Base-by-base conservation (phyloP, 2,113 vertebrate species). In the Heptranchias perlo region DNA sequence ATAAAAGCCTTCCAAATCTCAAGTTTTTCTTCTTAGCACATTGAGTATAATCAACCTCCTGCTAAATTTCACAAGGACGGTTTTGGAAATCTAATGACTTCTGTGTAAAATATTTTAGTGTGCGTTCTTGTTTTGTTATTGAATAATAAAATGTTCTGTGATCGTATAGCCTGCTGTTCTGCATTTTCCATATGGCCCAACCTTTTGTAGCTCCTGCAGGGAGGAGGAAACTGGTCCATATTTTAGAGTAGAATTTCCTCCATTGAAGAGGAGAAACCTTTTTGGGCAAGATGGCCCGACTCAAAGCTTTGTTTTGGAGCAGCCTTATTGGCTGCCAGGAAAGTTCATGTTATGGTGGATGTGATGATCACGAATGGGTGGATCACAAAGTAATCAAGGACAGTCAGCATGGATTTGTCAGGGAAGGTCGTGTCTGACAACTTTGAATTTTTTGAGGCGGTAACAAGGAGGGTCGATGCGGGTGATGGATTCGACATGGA, bases 101-200 rank as follows among this genome's bases (percentile, higher is more conserved):
- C 54, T 93, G 89, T 93, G 89, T 61, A 93, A 93, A 62, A 93
- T 18, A 92, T 93, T 93, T 93, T 44, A 44, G 61, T 93, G 58
- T 93, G 89, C 58, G n/a, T 93, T 93, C 58, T 62, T 82, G 78
- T 39, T 93, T 25, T 93, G 89, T 39, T 62, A 93, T 93, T 62
- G 86, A 89, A 89, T 62, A 91, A 91, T 91, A 93, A 58, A 91
- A 91, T 82, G 78, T 39, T 76, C 86, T 92, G 25, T 31, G 52
- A 61, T 92, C 4, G 87, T 92, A 21, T 62, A 93, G 35, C 89
- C 58, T 93, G 58, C 18, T 93, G 89, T 93, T 93, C 61, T 93
- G 58, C 54, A 62, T 93, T 93, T 61, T 93, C 89, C 89, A 62
- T 93, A 21, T 62, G 35, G 18, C 89, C 89, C 58, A 35, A 39